These are phyloP conservation scores for Monodelphis domestica DNA, from an alignment of 2,797 vertebrate genomes.

Conservation along the genomic window DNA sequence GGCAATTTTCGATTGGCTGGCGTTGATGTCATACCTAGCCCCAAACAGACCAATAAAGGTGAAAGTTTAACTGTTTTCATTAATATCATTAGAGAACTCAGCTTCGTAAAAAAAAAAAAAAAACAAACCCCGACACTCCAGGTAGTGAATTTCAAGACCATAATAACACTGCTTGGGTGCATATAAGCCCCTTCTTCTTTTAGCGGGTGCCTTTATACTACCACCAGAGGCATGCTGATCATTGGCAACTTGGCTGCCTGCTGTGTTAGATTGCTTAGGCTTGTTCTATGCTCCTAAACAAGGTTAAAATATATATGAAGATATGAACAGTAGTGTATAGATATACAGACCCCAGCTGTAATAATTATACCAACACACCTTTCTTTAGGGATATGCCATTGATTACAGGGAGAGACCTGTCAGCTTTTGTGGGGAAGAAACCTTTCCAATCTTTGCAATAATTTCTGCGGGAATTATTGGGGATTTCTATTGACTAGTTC, in stretches of 20 bases:
- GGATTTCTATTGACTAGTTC: neutral
- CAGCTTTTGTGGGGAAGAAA: neutral
- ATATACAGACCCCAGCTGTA: neutral
- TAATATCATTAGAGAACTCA: neutral
- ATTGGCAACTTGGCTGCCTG: constrained; percentile 41
- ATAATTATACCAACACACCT: neutral
- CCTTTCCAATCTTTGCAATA: neutral
- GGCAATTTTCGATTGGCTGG: neutral
- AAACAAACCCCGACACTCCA: neutral
- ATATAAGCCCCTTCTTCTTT: constrained; percentile 42
- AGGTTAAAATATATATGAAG: constrained; percentile 27
- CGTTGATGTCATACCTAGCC: neutral
- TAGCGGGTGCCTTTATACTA: neutral
- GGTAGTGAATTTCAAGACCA: neutral
- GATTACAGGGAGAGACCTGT: neutral
- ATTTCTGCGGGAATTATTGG: neutral
- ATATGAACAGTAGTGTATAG: neutral
- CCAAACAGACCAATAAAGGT: neutral
- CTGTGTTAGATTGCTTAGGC: constrained; percentile 37
- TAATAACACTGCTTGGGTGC: neutral
- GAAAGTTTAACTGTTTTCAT: neutral
- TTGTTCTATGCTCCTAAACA: constrained; percentile 9
- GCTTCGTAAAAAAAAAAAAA: neutral
- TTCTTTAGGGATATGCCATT: neutral
- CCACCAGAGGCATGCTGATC: constrained; percentile 3